Conservation (phyloP, 2,888 invertebrate species). For the Nemapogon koenigi region DNA sequence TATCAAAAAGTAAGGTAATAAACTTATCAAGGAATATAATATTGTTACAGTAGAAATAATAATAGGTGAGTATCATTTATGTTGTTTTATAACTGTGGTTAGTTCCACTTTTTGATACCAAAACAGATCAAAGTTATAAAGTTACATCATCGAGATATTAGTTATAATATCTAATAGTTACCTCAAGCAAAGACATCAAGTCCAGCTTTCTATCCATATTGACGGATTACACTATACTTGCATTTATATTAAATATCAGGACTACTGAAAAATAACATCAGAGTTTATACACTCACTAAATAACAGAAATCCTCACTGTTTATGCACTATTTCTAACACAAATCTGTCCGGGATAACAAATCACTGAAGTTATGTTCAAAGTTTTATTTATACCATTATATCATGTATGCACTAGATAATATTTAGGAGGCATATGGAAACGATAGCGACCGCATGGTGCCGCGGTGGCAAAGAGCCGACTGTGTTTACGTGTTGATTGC, state of each 20-base stretch:
- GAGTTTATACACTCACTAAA: background rate
- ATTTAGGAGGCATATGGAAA: constrained; percentile 45
- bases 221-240: background rate
- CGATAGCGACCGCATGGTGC: constrained; percentile 55
- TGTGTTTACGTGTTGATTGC: constrained; percentile 20
- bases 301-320: no score
- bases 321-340: no score
- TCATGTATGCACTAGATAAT: constrained; percentile 21
- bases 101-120: no score
- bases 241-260: constrained; percentile 1
- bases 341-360: no score
- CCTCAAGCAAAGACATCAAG: constrained; percentile 56
- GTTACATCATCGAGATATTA: no score
- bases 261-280: background rate
- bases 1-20: no score
- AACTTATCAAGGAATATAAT: no score
- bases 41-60: no score
- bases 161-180: constrained; percentile 29
- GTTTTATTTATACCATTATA: background rate
- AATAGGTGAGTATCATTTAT: no score
- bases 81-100: no score
- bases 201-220: constrained; percentile 59
- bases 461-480: constrained; percentile 39
- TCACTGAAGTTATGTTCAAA: no score
- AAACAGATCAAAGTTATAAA: no score